A percentile compares a stretch with the other conserved stretches of the same genome.
phyloP scores from a whole-genome alignment of 2,797 vertebrate species.

The Pyrocephalus nanus region DNA sequence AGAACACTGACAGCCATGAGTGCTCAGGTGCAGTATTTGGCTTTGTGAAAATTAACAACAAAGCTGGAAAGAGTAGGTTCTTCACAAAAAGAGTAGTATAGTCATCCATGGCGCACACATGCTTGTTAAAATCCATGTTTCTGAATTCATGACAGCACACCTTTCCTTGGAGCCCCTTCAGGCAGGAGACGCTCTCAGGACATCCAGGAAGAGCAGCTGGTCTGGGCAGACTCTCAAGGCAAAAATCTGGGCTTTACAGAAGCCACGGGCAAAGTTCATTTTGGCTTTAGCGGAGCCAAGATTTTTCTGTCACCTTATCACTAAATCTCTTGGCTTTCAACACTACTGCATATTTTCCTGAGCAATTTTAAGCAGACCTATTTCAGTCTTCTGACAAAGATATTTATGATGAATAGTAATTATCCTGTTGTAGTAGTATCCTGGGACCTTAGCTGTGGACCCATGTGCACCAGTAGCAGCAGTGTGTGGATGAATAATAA shows the following conservation, averaged over 20 bases:
- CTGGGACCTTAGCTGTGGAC: slow-evolving; percentile 1
- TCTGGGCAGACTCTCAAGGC: slow-evolving; percentile 29
- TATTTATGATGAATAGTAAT: slow-evolving; percentile 26
- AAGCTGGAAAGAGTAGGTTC: not conserved
- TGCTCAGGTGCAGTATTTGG: not conserved
- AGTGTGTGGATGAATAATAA: slow-evolving; percentile 16
- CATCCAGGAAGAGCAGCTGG: slow-evolving; percentile 28
- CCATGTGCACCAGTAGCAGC: not conserved
- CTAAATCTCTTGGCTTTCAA: slow-evolving; percentile 36
- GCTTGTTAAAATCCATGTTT: not conserved
- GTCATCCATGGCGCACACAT: not conserved
- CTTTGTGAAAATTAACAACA: not conserved
- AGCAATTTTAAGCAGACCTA: slow-evolving; percentile 9
- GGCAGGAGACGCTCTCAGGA: not conserved
- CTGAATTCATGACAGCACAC: not conserved
- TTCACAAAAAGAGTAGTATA: not conserved
- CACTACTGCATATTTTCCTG: not conserved
- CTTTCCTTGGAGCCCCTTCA: slow-evolving; percentile 4
- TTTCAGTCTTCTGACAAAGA: slow-evolving; percentile 28
- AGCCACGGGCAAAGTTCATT: slow-evolving; percentile 32
- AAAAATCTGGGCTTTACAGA: slow-evolving; percentile 29
- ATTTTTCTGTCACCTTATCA: slow-evolving; percentile 39
- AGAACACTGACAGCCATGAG: not conserved
- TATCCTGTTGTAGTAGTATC: not conserved
- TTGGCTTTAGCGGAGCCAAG: slow-evolving; percentile 17